Base-by-base conservation (phyloP, 2,113 vertebrate species). In the Oryzias curvinotus region DNA sequence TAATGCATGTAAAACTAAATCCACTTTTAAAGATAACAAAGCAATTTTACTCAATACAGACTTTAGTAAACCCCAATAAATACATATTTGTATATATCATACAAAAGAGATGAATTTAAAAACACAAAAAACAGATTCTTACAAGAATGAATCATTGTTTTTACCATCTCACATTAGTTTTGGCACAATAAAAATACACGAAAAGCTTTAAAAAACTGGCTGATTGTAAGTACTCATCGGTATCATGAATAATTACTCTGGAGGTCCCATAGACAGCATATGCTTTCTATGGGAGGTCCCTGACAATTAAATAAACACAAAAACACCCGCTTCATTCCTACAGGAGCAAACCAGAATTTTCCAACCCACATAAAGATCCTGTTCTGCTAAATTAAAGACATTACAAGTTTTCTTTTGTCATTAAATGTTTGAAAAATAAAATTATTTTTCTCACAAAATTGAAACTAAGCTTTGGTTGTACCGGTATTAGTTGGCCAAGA, bases 31-130 rank as follows among this genome's bases (percentile, higher is more conserved):
- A 90, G 83, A 92, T 91, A 92, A 88, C 88, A 88, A 93, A 84
- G 88, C 91, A 91, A 90, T 93, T 36, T 93, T 94, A 91, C 92
- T 92, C 87, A 94, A 93, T 94, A 94, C 94, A 95, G 93, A 94
- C 89, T 91, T 93, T 92, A 95, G 91, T 93, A 95, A 96, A 94
- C 92, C 93, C 97, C 96, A 96, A 97, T 97, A 97, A 97, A 98
- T 97, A 98, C 94, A 96, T 91, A 80, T 93, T 94, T 94, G 86
- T 92, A 87, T 92, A 93, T 93, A 92, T 95, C 91, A 95, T 95
- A 94, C 93, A 91, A 93, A 94, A 95, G 96, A 96, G 97, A 96
- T 96, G 8, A 2, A 97, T 90, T 7, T 85, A 91, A 94, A 94
- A 84, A 58, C n/a, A n/a, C 52, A 60, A 76, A 85, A 90, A 94